phyloP scores from a whole-genome alignment of 30 jellyfish, hydroid and myxozoan genomes.

The Chrysaora quinquecirrha region DNA sequence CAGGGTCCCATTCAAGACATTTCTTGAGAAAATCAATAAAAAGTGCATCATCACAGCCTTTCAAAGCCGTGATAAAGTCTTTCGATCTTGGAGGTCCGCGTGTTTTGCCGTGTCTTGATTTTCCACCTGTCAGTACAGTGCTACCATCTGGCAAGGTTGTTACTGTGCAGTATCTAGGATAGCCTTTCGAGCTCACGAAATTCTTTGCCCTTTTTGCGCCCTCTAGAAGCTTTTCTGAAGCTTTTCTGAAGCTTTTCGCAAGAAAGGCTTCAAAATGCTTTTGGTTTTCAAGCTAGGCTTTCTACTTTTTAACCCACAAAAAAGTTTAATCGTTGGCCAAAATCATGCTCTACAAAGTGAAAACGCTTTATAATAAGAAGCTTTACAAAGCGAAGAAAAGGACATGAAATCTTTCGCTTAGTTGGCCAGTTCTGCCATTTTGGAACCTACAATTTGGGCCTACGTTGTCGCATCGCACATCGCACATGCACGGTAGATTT shows the following conservation, averaged over 20 bases:
- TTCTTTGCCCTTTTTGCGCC: slow-evolving; percentile 89
- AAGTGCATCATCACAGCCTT: slow-evolving; percentile 91
- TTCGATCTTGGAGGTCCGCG: slow-evolving; percentile 98
- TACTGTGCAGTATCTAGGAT: slow-evolving; percentile 93
- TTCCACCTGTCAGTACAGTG: slow-evolving; percentile 89
- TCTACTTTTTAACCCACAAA: too few species aligned
- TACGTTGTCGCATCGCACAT: too few species aligned
- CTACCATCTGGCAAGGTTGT: slow-evolving; percentile 95
- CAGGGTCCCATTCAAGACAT: slow-evolving; percentile 97
- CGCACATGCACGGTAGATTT: too few species aligned
- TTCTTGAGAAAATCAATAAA: slow-evolving; percentile 89
- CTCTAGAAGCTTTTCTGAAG: slow-evolving; percentile 84
- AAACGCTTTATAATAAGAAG: too few species aligned
- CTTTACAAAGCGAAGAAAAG: too few species aligned
- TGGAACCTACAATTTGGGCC: too few species aligned
- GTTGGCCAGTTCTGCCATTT: too few species aligned
- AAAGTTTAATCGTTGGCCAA: too few species aligned
- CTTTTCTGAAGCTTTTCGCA: slow-evolving; percentile 92
- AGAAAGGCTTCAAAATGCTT: too few species aligned
- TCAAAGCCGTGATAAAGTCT: slow-evolving; percentile 93
- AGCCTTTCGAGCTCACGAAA: slow-evolving; percentile 94
- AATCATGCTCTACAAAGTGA: too few species aligned
- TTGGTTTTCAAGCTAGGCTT: too few species aligned
- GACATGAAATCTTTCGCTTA: too few species aligned
- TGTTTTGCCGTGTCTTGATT: slow-evolving; percentile 91